Evolutionary conservation across 2,888 invertebrate species (phyloP), one percentile per base, ranked within the genome.

Genomic region (Agrilus cyanescens): DNA sequence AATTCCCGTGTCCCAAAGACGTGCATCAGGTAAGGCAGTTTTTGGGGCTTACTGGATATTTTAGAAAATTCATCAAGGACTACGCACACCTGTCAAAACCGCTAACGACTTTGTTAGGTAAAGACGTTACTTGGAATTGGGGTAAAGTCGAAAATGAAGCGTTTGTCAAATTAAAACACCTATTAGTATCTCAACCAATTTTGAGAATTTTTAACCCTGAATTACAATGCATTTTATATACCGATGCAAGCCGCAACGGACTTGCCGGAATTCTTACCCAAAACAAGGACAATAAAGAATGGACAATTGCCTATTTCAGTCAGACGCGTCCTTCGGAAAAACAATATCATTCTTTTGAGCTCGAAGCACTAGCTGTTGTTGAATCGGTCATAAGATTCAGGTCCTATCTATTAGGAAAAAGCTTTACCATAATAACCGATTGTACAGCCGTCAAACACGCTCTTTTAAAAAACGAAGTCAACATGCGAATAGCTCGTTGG

Each of bases 271-370:
- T 48, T 29, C 31, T 51, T 12, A 36, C 46, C 8, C 46, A 51
- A 36, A 30, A 38, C 7, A 38, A 20, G 3, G 37, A 43, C n/a
- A 29, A 40, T 8, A 30, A 20, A 5, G 50, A 50, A 39, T 16
- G 37, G 12, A 37, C 39, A 6, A 38, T 48, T 4, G 43, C 38
- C 3, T 47, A 40, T 43, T 51, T 30, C 39, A 48, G 46, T 14
- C 41, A 46, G 15, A 51, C 49, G 10, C 43, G 30, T 12, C 8
- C 12, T 10, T 18, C 13, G 2, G 46, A 49, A 35, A 31, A 51
- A 40, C 42, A 39, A 7, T 48, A 42, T 39, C 45, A 47, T 44
- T 51, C 50, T n/a, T 50, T 49, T 32, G 49, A 50, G 20, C 37
- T 47, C 14, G 47, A 50, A 41, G 12, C 48, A 3, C 32, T 50